Evolutionary conservation across 1,140 invertebrate species (phyloP).

Genomic region (Teleopsis dalmanni): DNA sequence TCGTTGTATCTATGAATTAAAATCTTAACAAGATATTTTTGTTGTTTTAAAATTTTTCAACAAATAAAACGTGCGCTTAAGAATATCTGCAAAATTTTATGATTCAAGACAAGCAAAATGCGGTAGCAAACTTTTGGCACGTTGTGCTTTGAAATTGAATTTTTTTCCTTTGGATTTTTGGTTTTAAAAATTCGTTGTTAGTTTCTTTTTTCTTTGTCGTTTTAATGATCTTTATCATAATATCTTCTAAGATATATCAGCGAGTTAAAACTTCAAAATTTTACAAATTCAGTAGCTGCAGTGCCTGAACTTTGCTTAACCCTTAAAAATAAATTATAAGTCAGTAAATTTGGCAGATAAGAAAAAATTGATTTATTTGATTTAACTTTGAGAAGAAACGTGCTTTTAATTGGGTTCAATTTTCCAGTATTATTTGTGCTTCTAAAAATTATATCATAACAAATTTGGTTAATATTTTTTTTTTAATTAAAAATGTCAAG

Average conservation of each 20-base stretch:
- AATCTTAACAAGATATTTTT: conserved; percentile 44
- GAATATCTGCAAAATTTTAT: neutral
- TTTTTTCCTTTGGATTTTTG: conserved; percentile 12
- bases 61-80: conserved; percentile 38
- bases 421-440: too few relatives aligned
- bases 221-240: conserved; percentile 35
- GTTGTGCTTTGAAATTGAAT: conserved; percentile 24
- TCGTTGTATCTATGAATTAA: conserved; percentile 32
- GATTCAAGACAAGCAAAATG: conserved; percentile 25
- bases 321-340: too few relatives aligned
- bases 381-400: too few relatives aligned
- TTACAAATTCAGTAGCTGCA: too few relatives aligned
- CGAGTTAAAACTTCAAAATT: too few relatives aligned
- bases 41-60: conserved; percentile 21
- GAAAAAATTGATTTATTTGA: too few relatives aligned
- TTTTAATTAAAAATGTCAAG: too few relatives aligned
- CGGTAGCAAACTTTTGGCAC: conserved; percentile 43
- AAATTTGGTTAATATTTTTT: too few relatives aligned
- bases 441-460: too few relatives aligned
- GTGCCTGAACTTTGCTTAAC: too few relatives aligned
- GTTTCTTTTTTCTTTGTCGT: neutral
- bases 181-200: conserved; percentile 18
- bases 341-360: too few relatives aligned
- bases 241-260: conserved; percentile 11
- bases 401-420: too few relatives aligned